Evolutionary conservation across 1,140 invertebrate species (phyloP).

Genomic region (Camponotus vicinus): DNA sequence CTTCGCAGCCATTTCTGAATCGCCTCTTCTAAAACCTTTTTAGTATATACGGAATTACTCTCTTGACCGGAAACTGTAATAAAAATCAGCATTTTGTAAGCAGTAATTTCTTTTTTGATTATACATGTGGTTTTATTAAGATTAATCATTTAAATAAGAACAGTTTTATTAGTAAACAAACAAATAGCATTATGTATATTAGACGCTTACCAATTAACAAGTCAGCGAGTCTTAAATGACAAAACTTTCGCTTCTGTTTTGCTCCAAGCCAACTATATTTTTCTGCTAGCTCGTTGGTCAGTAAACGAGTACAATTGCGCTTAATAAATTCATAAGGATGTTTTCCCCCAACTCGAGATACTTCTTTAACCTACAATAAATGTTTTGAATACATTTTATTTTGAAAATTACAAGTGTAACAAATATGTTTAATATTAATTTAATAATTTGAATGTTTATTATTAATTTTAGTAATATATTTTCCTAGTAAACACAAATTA

Average conservation of each 20-base stretch:
- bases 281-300: conserved; percentile 2
- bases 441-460: background rate
- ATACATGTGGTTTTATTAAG: conserved; percentile 1
- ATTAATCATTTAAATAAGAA: background rate
- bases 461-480: background rate
- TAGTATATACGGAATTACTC: background rate
- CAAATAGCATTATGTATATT: background rate
- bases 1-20: conserved; percentile 16
- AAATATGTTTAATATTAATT: conserved; percentile 8
- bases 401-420: background rate
- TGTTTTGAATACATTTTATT: background rate
- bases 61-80: conserved; percentile 13
- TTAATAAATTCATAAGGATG: background rate
- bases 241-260: conserved; percentile 12
- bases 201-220: conserved; percentile 19
- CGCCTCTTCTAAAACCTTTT: background rate
- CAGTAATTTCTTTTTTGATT: background rate
- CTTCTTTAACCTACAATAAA: conserved; percentile 1
- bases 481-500: background rate
- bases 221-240: conserved; percentile 24
- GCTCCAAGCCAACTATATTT: conserved; percentile 7
- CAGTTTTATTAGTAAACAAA: background rate
- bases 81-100: background rate
- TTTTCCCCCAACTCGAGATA: background rate
- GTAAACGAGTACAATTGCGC: background rate